These are phyloP conservation scores for Eupristina koningsbergeri DNA, from an alignment of 1,140 invertebrate genomes.

Conservation along the genomic window DNA sequence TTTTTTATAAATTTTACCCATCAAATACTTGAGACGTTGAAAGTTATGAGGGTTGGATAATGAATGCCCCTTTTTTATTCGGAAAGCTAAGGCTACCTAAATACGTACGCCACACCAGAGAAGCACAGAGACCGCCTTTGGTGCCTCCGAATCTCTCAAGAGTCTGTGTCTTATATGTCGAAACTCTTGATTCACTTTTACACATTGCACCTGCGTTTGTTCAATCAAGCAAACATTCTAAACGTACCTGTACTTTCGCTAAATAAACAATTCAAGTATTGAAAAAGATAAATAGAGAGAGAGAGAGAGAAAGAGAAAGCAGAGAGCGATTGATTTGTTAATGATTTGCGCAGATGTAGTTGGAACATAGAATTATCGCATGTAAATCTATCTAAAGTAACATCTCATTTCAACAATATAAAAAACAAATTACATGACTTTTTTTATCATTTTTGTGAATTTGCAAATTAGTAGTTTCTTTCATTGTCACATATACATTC, in stretches of 20 bases:
- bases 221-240: not conserved
- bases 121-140: too few relatives aligned
- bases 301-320: not conserved
- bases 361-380: too few relatives aligned
- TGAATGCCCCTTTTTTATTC: not conserved
- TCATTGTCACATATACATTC: too few relatives aligned
- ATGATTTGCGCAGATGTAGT: not conserved
- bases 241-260: not conserved
- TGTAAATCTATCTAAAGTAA: too few relatives aligned
- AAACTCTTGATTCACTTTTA: not conserved
- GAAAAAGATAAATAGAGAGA: not conserved
- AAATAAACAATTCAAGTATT: not conserved
- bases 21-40: not conserved
- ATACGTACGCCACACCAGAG: too few relatives aligned
- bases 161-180: not conserved
- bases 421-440: too few relatives aligned
- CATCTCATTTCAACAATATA: too few relatives aligned
- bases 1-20: not conserved
- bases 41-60: not conserved
- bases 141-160: not conserved
- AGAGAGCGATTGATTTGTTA: slow-evolving; percentile 21
- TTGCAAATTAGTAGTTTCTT: too few relatives aligned
- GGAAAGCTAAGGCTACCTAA: too few relatives aligned
- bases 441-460: too few relatives aligned
- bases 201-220: not conserved